Evolutionary conservation across 64 coral and sea anemone species (phyloP).

Genomic region (Montipora efflorescens): DNA sequence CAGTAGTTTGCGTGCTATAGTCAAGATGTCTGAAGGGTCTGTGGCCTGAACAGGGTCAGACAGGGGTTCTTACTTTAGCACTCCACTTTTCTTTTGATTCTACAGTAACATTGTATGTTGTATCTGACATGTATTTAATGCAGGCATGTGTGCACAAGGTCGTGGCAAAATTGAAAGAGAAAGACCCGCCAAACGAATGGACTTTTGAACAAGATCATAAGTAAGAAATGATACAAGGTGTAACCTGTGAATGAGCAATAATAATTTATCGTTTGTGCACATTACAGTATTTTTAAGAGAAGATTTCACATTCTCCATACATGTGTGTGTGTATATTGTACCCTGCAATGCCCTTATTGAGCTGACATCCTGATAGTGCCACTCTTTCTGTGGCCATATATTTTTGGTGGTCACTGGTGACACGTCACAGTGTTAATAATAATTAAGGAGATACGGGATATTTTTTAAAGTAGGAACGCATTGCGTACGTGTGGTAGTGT

Average conservation of each 20-base stretch:
- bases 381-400: not conserved
- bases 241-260: not conserved
- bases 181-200: not conserved
- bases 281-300: not conserved
- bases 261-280: not conserved
- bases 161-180: not conserved
- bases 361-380: not conserved
- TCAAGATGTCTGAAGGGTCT: not conserved
- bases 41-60: not conserved
- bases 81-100: not conserved
- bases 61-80: not conserved
- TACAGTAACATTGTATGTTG: not conserved
- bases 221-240: not conserved
- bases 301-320: not conserved
- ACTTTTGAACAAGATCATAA: not conserved
- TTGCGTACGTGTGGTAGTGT: too few relatives aligned
- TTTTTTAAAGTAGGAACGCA: too few relatives aligned
- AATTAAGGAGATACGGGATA: too few relatives aligned
- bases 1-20: not conserved
- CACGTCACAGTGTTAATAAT: too few relatives aligned
- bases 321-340: not conserved
- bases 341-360: not conserved
- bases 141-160: not conserved
- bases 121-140: not conserved
- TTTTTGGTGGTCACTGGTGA: too few relatives aligned